These are phyloP conservation scores for Lordiphosa stackelbergi DNA, from an alignment of 1,140 invertebrate genomes.

Conservation along the genomic window DNA sequence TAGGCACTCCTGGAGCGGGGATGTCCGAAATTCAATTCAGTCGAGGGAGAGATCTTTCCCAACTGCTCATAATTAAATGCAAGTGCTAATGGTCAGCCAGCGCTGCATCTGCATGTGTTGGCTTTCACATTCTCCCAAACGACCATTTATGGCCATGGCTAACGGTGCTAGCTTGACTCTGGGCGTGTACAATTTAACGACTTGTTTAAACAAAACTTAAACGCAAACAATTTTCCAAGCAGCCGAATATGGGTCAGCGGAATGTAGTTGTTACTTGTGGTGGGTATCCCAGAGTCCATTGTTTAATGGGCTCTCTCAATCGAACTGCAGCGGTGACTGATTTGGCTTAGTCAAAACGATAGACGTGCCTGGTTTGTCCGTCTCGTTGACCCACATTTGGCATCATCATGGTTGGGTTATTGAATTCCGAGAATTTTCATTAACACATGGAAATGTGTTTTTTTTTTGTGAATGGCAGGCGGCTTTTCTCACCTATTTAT, in stretches of 20 bases:
- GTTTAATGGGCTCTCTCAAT: conserved; percentile 67
- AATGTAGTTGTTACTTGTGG: conserved; percentile 28
- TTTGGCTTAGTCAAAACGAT: conserved; percentile 67
- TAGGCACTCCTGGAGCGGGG: conserved; percentile 8
- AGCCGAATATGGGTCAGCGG: conserved; percentile 63
- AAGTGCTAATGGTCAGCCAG: conserved; percentile 50
- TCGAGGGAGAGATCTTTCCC: conserved; percentile 15
- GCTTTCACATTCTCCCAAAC: conserved; percentile 58
- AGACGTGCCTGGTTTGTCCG: conserved; percentile 23
- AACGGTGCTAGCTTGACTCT: conserved; percentile 22
- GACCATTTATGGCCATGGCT: conserved; percentile 36
- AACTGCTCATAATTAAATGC: conserved; percentile 37
- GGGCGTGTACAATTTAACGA: conserved; percentile 66
- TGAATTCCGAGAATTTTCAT: conserved; percentile 71
- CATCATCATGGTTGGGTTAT: conserved; percentile 31
- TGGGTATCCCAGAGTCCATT: conserved; percentile 42
- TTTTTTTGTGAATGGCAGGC: conserved; percentile 57
- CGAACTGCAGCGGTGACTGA: conserved; percentile 40
- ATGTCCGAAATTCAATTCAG: conserved; percentile 61
- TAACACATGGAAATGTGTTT: conserved; percentile 63
- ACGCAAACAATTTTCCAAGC: conserved; percentile 40
- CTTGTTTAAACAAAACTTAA: conserved; percentile 61
- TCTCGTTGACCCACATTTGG: conserved; percentile 69
- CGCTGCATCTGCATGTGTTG: conserved; percentile 51
- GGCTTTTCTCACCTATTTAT: conserved; percentile 64